phyloP scores from a whole-genome alignment of 2,797 vertebrate species.

The Urophycis tenuis region DNA sequence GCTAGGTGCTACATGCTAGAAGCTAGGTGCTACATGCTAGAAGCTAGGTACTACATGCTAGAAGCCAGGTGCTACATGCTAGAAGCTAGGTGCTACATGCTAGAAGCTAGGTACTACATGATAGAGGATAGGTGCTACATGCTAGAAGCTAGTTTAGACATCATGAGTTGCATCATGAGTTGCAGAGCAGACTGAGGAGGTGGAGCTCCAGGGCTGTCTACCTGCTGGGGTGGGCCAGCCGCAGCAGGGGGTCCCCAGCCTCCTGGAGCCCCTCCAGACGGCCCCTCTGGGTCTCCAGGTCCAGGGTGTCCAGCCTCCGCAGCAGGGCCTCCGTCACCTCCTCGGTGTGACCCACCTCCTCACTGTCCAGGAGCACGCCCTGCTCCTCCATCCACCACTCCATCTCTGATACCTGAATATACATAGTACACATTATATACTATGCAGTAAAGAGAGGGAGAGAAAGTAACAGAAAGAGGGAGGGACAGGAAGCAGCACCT shows the following conservation, averaged over 20 bases:
- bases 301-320: slow-evolving; percentile 72
- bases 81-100: no score
- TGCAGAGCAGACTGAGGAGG: no score
- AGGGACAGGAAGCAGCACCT: slow-evolving; percentile 63
- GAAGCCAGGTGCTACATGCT: no score
- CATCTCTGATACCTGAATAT: slow-evolving; percentile 74
- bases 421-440: no score
- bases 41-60: no score
- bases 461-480: no score
- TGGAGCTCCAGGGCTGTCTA: slow-evolving; percentile 39
- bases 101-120: no score
- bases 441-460: neutral
- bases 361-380: slow-evolving; percentile 59
- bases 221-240: slow-evolving; percentile 73
- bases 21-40: no score
- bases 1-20: no score
- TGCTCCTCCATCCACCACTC: slow-evolving; percentile 79
- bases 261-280: slow-evolving; percentile 67
- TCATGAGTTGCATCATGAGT: no score
- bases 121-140: no score
- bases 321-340: slow-evolving; percentile 73
- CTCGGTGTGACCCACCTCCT: slow-evolving; percentile 75
- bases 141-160: no score
- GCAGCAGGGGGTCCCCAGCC: slow-evolving; percentile 63
- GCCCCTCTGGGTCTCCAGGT: slow-evolving; percentile 66